phyloP scores from a whole-genome alignment of 2,888 invertebrate species.

The Pemphredon lugubris region DNA sequence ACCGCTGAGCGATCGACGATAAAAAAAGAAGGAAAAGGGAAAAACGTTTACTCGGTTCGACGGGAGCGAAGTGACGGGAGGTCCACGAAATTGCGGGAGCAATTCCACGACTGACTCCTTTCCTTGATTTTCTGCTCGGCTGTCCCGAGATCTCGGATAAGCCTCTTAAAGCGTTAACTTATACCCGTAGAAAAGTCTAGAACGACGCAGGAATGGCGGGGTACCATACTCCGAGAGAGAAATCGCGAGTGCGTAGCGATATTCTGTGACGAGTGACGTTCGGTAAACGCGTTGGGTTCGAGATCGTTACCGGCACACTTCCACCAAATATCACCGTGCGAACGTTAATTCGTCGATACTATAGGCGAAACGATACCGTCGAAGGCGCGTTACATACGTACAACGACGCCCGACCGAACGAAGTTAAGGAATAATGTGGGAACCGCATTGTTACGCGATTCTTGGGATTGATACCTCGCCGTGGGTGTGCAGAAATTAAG shows the following conservation, averaged over 20 bases:
- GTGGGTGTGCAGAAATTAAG: constrained; percentile 19
- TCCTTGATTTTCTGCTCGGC: not conserved
- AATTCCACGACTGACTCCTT: no score
- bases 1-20: constrained; percentile 17
- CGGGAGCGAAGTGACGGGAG: no score
- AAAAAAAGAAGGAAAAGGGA: no score
- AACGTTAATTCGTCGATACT: constrained; percentile 19
- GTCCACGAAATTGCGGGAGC: no score
- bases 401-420: not conserved
- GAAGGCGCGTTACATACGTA: constrained; percentile 10
- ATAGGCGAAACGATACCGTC: not conserved
- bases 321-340: not conserved
- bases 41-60: no score
- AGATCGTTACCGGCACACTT: no score
- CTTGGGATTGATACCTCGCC: not conserved
- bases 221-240: not conserved
- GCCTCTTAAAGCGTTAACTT: not conserved
- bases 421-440: constrained; percentile 36
- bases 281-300: no score
- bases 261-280: no score
- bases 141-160: not conserved
- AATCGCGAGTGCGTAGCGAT: not conserved
- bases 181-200: not conserved
- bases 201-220: not conserved
- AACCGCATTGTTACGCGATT: constrained; percentile 24